phyloP scores from a whole-genome alignment of 2,797 vertebrate genomes.

The Cynopterus sphinx region DNA sequence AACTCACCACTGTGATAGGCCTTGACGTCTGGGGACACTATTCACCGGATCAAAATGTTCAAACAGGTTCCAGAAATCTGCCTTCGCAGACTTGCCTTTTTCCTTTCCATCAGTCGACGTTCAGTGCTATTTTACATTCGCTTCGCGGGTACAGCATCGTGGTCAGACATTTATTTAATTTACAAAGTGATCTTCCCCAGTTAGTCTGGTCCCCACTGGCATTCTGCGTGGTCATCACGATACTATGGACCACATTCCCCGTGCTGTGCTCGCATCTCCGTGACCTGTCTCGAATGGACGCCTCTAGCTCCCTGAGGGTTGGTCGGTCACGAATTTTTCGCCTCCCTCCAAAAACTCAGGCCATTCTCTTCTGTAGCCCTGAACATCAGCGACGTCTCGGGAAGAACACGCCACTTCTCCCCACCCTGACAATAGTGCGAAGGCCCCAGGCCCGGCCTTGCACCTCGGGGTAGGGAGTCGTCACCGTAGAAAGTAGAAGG shows the following conservation, averaged over 20 bases:
- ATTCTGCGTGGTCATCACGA: no score
- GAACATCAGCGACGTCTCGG: not conserved
- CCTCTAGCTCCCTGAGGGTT: not conserved
- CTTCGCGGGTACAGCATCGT: no score
- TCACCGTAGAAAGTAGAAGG: not conserved
- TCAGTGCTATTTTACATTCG: no score
- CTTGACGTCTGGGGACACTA: not conserved
- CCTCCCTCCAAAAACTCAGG: not conserved
- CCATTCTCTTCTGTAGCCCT: not conserved
- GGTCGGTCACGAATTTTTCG: not conserved
- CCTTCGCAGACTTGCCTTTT: not conserved
- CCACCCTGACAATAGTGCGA: not conserved
- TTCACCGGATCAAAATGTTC: not conserved
- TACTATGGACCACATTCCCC: no score
- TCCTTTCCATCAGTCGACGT: no score
- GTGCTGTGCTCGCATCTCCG: no score
- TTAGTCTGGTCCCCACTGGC: no score
- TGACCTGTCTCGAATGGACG: not conserved
- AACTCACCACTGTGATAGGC: rapidly evolving
- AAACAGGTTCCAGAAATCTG: not conserved
- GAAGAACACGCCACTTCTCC: not conserved
- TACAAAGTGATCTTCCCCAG: no score
- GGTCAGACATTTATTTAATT: no score
- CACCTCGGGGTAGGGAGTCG: no score
- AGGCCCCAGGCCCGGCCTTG: not conserved